Conservation (phyloP, 2,113 vertebrate genomes). For the Odobenus rosmarus region DNA sequence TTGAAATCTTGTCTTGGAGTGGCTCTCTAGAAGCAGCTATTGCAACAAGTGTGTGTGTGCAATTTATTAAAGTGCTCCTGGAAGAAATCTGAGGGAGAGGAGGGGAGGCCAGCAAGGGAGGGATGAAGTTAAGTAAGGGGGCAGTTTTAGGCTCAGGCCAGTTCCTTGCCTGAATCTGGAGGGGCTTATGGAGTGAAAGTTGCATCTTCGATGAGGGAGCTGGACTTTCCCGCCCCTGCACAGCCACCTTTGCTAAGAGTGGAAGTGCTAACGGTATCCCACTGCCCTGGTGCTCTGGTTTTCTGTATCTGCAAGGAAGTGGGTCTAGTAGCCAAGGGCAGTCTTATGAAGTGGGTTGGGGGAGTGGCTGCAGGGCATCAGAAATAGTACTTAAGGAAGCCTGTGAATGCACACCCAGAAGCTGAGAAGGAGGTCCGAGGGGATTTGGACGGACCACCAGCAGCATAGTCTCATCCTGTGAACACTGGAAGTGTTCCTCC, state of each 20-base stretch:
- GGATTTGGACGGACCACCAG: neutral
- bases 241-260: neutral
- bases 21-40: neutral
- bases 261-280: rapidly evolving
- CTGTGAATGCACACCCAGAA: too few relatives aligned
- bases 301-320: neutral
- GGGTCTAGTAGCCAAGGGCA: rapidly evolving
- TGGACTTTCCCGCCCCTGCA: neutral
- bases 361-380: neutral
- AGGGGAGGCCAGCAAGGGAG: neutral
- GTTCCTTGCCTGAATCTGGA: neutral
- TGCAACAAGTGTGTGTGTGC: too few relatives aligned
- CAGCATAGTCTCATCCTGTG: neutral
- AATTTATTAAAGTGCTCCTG: neutral
- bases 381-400: neutral
- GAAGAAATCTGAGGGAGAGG: neutral
- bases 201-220: neutral
- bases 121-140: neutral
- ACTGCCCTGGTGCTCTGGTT: neutral
- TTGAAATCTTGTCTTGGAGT: neutral
- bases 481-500: too few relatives aligned
- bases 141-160: neutral
- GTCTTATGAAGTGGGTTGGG: rapidly evolving
- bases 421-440: rapidly evolving
- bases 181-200: neutral